These are phyloP conservation scores for Sminthurinus aureus DNA, from an alignment of 2,888 invertebrate genomes.

Conservation along the genomic window DNA sequence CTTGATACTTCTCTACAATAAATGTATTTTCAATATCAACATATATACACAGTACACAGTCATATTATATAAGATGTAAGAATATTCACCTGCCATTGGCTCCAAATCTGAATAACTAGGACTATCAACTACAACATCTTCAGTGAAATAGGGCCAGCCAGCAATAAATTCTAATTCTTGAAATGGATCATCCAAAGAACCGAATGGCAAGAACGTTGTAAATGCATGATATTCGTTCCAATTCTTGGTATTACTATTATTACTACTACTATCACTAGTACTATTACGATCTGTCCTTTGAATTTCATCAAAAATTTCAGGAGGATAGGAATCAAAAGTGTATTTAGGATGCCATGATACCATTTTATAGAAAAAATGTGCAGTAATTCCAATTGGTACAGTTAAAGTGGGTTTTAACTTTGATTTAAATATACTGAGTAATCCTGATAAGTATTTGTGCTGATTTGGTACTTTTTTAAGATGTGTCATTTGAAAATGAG, in stretches of 20 bases:
- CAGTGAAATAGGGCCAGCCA: slow-evolving; percentile 86
- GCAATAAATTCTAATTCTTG: slow-evolving; percentile 65
- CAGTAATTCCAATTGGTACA: slow-evolving; percentile 73
- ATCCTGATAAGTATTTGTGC: slow-evolving; percentile 80
- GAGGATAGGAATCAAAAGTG: slow-evolving; percentile 54
- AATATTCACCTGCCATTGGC: no score
- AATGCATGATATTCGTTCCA: slow-evolving; percentile 48
- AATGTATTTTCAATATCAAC: no score
- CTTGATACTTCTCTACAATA: no score
- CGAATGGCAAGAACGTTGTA: slow-evolving; percentile 54
- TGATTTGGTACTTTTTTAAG: slow-evolving; percentile 80
- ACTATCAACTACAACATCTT: slow-evolving; percentile 86
- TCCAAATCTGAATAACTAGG: slow-evolving; percentile 88
- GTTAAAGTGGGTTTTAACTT: slow-evolving; percentile 74
- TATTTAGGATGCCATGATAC: slow-evolving; percentile 66
- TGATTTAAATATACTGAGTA: slow-evolving; percentile 87
- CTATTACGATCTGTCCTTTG: background rate
- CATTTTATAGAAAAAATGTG: slow-evolving; percentile 77
- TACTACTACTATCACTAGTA: background rate
- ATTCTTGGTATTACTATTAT: background rate
- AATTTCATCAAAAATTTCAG: slow-evolving; percentile 53
- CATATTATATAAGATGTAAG: no score
- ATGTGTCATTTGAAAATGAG: slow-evolving; percentile 90
- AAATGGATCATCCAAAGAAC: slow-evolving; percentile 58
- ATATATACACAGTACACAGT: no score